phyloP scores from a whole-genome alignment of 1,140 invertebrate genomes.

The Bombus terrestris region DNA sequence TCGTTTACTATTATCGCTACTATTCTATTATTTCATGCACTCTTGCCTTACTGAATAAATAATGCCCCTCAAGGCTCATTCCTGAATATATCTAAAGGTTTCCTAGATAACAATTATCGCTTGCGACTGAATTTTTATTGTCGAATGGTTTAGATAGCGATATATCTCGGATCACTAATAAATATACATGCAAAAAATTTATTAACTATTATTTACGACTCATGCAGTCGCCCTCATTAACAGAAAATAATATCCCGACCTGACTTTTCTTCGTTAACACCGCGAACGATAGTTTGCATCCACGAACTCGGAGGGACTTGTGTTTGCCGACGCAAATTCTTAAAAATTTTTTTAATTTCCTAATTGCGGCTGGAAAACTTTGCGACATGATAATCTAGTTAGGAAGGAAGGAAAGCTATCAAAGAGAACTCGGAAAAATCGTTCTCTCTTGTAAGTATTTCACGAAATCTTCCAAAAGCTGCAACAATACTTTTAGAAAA shows the following conservation, averaged over 20 bases:
- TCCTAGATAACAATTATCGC: constrained; percentile 37
- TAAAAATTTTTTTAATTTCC: neutral
- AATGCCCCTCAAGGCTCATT: constrained; percentile 5
- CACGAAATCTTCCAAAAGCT: no score
- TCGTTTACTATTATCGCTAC: neutral
- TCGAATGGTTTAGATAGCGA: constrained; percentile 15
- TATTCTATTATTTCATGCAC: neutral
- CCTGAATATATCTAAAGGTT: constrained; percentile 19
- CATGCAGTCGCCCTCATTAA: neutral
- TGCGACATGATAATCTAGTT: neutral
- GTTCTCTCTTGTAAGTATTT: neutral
- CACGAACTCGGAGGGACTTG: neutral
- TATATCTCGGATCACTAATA: constrained; percentile 24
- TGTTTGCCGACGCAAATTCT: neutral
- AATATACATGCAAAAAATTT: constrained; percentile 15
- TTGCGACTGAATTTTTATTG: constrained; percentile 28
- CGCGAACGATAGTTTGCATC: neutral
- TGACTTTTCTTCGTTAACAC: neutral
- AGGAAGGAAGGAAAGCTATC: neutral
- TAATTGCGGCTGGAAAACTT: neutral
- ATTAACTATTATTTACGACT: neutral
- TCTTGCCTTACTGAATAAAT: neutral
- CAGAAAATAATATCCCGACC: neutral
- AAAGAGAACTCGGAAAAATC: neutral
- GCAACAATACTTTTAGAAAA: neutral